Evolutionary conservation across 2,113 vertebrate species (phyloP), one percentile per base, ranked within the genome.

Genomic region (Labeo catla): DNA sequence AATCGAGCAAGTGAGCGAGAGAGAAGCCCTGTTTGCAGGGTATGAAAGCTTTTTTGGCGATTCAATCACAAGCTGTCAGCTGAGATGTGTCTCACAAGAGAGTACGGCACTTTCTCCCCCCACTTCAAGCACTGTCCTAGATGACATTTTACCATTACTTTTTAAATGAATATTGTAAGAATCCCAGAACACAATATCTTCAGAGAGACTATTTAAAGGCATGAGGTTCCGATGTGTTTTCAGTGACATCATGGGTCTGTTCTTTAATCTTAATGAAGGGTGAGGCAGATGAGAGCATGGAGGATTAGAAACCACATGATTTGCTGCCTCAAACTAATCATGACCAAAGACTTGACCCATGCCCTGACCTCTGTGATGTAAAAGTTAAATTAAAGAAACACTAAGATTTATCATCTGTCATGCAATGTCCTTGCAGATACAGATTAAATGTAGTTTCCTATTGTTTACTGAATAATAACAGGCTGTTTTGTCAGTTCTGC

Each of bases 381-480:
- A 84, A 84, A 84, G 49, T 72, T 43, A 74, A 84, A 84, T 84
- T 39, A 84, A 84, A 74, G 50, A 84, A 57, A 84, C 21, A 23
- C 21, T 5, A 9, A 19, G 63, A 6, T 83, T 54, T 54, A 34
- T 83, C 65, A 28, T 34, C 66, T 54, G 52, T 72, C 19, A 39
- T 43, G 47, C 39, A 52, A 23, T 72, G 9, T 50, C 57, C 28
- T 36, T 39, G 23, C 65, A 72, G 49, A 36, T 34, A 19, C 36
- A 54, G 8, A 54, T 16, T 5, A 19, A 19, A 54, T 49, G n/a
- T 28, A 50, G 39, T 74, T 49, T 45, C 21, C 5, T 74, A 4
- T 49, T 23, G 6, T 74, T 47, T 47, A 47, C 36, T 43, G 36
- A 74, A 74, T 23, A 49, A 49, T 34, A 34, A 15, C 63, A 66